Conservation (phyloP, 2,797 vertebrate species). For the Platyrinchus mystaceus region DNA sequence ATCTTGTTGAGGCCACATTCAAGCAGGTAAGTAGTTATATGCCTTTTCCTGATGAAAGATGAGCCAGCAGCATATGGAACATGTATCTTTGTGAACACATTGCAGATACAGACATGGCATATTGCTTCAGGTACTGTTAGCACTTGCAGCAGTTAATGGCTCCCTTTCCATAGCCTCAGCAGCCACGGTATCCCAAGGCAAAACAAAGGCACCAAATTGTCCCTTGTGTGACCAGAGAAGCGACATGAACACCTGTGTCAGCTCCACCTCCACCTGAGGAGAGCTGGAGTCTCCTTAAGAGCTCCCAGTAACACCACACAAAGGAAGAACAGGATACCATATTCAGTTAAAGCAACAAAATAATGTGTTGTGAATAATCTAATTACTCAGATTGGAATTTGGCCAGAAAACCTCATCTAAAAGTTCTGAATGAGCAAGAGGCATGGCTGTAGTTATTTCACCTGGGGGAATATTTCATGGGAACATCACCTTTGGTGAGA, state of each 20-base stretch:
- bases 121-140: neutral
- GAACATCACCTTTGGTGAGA: neutral
- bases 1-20: slow-evolving; percentile 96
- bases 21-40: slow-evolving; percentile 86
- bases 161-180: neutral
- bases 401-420: neutral
- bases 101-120: neutral
- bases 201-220: neutral
- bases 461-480: neutral
- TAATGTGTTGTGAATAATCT: neutral
- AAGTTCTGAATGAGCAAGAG: neutral
- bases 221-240: neutral
- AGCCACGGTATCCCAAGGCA: neutral
- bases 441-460: neutral
- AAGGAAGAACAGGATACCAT: neutral
- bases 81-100: neutral
- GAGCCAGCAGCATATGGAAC: neutral
- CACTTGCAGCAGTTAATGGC: neutral
- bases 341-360: neutral
- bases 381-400: neutral
- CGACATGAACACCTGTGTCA: neutral
- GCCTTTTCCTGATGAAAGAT: neutral
- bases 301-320: neutral
- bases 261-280: neutral
- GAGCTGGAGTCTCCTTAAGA: neutral